Evolutionary conservation across 37 sponge, comb jelly and placozoan species (phyloP).

Genomic region (Amphimedon queenslandica): DNA sequence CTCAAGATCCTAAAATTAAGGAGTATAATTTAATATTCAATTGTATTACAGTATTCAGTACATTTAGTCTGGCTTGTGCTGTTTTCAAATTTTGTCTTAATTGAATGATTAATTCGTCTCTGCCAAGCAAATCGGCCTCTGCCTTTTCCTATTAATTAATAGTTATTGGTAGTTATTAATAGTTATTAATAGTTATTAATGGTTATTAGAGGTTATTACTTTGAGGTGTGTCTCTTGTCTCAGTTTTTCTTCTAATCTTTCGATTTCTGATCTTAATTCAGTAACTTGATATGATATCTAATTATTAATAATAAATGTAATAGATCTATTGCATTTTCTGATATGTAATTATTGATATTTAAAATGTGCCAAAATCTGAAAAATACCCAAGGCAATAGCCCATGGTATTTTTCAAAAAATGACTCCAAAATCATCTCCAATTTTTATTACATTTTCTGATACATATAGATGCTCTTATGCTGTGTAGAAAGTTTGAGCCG

Average conservation of each 20-base stretch:
- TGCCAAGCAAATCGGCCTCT: background rate
- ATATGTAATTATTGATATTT: too few species aligned
- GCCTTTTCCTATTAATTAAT: background rate
- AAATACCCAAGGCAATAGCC: too few species aligned
- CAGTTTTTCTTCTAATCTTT: constrained; percentile 9
- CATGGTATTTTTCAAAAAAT: too few species aligned
- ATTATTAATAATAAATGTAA: background rate
- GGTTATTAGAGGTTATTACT: background rate
- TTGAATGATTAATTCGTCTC: background rate
- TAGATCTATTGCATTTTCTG: too few species aligned
- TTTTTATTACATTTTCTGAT: too few species aligned
- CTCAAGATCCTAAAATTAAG: constrained; percentile 28
- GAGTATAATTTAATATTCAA: background rate
- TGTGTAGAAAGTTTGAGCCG: too few species aligned
- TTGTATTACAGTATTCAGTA: background rate
- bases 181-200: background rate
- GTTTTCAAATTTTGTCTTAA: background rate
- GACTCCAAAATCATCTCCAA: too few species aligned
- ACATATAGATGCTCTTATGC: too few species aligned
- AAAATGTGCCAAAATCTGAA: too few species aligned
- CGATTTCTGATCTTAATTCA: background rate
- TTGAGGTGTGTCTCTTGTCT: constrained; percentile 5
- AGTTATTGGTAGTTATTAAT: too few species aligned
- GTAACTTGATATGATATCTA: background rate
- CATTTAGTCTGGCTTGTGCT: background rate